Base-by-base conservation (phyloP, 2,888 invertebrate species). In the Rhingia campestris region DNA sequence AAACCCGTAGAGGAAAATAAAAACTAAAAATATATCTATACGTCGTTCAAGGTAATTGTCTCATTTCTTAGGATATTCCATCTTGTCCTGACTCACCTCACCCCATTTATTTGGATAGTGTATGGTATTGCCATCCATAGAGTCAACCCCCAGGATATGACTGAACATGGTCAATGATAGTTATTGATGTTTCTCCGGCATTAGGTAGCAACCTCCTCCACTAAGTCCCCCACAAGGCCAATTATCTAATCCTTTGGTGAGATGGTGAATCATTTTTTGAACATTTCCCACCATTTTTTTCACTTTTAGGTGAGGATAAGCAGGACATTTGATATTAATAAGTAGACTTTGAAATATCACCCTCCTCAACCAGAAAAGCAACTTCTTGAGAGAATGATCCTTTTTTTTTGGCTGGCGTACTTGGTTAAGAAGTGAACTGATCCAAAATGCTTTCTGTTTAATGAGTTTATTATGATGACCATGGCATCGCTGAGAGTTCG, bases 31-130 rank as follows among this genome's bases (percentile, higher is more conserved):
- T 12, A 49, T 49, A 70, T 63, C 43, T n/a, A 53, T 6, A 47
- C n/a, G n/a, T 12, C 54, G 66, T 82, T 67, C 81, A 77, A 82
- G 81, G 81, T 61, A 81, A 81, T 77, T 81, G 81, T 56, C 67
- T 82, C 77, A 63, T 77, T 77, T 73, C 81, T 70, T 77, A 37
- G 77, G 56, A 56, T 73, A 59, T 77, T 49, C 35, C 14, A 61
- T 66, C 49, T 41, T 49, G 66, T 37, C 49, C 49, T n/a, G 35
- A 9, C 22, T 80, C 69, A 64, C 64, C 22, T 80, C 69, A 64
- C 64, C 63, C 58, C 70, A 64, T 54, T 75, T 39, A 30, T 35
- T 58, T 6, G 37, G 43, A 14, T 14, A 47, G 73, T 61, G 49
- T 66, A 49, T 64, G 47, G 39, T 64, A 64, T 56, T 54, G 54